Percentiles rank a stretch among this genome's conserved stretches.
These are phyloP conservation scores for Zaprionus kolodkinae DNA, from an alignment of 1,140 invertebrate species.

Conservation along the genomic window DNA sequence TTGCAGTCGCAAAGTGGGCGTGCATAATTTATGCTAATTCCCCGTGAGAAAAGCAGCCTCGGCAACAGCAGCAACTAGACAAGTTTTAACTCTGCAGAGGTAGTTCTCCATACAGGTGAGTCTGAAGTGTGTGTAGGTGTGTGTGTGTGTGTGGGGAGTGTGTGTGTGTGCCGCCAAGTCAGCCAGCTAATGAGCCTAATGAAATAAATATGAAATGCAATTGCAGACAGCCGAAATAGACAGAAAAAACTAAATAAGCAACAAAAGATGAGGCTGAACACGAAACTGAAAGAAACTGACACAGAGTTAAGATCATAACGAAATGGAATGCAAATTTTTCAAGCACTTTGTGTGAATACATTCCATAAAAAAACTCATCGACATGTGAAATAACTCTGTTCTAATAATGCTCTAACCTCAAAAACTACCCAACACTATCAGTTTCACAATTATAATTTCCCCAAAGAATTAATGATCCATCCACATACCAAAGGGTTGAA, in stretches of 20 bases:
- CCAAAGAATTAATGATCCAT: slow-evolving; percentile 17
- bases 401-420: no score
- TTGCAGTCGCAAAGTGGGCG: slow-evolving; percentile 78
- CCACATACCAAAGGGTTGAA: slow-evolving; percentile 26
- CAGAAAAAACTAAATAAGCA: slow-evolving; percentile 11
- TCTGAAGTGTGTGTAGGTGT: background rate
- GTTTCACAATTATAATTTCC: background rate
- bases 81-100: slow-evolving; percentile 17
- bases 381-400: no score
- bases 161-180: slow-evolving; percentile 26
- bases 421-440: background rate
- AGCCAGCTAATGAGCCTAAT: slow-evolving; percentile 43
- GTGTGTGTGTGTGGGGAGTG: slow-evolving; percentile 2
- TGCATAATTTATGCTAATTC: slow-evolving; percentile 82
- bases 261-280: background rate
- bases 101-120: background rate
- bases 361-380: no score
- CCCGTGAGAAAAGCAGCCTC: slow-evolving; percentile 59
- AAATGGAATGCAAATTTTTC: no score
- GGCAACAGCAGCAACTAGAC: slow-evolving; percentile 9
- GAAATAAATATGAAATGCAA: slow-evolving; percentile 44
- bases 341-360: background rate
- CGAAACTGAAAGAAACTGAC: background rate
- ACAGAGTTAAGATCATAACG: no score
- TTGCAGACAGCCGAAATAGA: slow-evolving; percentile 14